Conservation (phyloP, 2,113 vertebrate species). For the Raphicerus campestris region DNA sequence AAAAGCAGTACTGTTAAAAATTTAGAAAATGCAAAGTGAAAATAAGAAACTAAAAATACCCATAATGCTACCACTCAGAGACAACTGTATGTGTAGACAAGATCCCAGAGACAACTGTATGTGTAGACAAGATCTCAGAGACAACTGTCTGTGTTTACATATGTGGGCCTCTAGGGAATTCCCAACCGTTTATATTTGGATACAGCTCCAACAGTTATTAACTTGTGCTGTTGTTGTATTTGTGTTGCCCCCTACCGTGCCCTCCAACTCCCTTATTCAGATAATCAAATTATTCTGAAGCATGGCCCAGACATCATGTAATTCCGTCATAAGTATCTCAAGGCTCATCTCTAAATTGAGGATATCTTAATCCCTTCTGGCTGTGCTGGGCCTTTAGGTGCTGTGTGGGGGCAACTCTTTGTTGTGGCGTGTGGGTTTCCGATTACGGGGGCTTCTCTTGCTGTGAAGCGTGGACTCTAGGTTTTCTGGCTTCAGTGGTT, state of each 20-base stretch:
- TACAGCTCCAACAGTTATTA: background rate
- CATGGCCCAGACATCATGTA: background rate
- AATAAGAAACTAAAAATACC: background rate
- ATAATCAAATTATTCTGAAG: background rate
- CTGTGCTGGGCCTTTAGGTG: background rate
- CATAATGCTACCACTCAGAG: background rate
- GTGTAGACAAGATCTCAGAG: background rate
- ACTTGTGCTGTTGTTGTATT: background rate
- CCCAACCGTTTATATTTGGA: background rate
- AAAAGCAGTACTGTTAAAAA: background rate
- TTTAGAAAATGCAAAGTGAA: background rate
- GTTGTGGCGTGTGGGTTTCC: background rate
- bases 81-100: background rate
- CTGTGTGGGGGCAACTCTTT: background rate
- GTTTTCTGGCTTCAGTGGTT: background rate
- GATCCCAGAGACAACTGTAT: background rate
- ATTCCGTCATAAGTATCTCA: background rate
- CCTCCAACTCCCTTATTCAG: background rate
- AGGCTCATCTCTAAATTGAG: background rate
- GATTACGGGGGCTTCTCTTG: background rate
- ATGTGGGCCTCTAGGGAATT: background rate
- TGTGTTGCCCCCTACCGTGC: background rate
- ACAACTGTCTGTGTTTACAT: background rate
- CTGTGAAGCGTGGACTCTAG: background rate
- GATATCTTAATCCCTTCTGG: background rate